Evolutionary conservation across 2,113 vertebrate genomes (phyloP).

Genomic region (Drymodes brunneopygia): DNA sequence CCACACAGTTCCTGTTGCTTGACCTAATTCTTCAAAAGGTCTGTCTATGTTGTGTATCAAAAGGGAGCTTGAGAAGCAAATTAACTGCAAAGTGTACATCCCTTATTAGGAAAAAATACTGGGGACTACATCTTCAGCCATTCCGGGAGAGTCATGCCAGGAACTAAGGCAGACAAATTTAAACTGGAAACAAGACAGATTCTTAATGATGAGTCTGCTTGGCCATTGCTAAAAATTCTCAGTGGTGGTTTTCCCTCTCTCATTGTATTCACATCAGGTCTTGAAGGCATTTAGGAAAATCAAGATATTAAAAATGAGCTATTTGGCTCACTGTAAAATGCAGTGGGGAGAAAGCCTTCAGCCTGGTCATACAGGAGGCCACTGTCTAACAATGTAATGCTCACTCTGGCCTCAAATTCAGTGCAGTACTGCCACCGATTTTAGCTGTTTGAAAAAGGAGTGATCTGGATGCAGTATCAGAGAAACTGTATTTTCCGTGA

Average conservation of each 20-base stretch:
- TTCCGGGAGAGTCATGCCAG: background rate
- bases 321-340: background rate
- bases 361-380: background rate
- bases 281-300: background rate
- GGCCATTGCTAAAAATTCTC: background rate
- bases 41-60: background rate
- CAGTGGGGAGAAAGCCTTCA: background rate
- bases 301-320: background rate
- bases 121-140: background rate
- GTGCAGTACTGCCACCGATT: background rate
- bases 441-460: background rate
- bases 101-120: background rate
- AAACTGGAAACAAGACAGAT: background rate
- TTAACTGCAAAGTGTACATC: background rate
- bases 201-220: background rate
- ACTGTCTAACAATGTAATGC: background rate
- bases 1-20: background rate
- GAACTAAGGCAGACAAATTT: background rate
- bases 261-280: background rate
- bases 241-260: background rate
- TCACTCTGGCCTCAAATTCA: background rate
- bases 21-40: slow-evolving; percentile 30
- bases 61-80: background rate
- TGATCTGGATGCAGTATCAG: background rate
- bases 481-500: background rate